Conservation (phyloP, 1,140 invertebrate species). For the Bicyclus anynana region DNA sequence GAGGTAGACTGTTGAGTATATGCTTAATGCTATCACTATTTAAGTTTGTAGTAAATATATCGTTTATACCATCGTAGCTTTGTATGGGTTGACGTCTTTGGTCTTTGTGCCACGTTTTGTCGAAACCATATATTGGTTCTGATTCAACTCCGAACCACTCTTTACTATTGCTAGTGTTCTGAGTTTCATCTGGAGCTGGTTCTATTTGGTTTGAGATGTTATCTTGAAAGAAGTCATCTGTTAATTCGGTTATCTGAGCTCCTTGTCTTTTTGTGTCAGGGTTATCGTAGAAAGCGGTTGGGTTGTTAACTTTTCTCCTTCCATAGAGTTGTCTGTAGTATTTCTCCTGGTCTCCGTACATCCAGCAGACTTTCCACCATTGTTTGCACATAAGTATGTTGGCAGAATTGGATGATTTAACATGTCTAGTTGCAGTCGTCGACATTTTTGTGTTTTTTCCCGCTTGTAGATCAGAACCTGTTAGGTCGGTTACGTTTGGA, state of each 20-base stretch:
- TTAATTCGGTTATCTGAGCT: conserved; percentile 71
- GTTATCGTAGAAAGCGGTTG: conserved; percentile 52
- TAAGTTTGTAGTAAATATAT: conserved; percentile 48
- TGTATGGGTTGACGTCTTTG: conserved; percentile 71
- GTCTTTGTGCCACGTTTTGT: conserved; percentile 64
- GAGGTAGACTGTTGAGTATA: conserved; percentile 63
- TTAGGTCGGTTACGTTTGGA: conserved; percentile 19
- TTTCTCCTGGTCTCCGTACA: conserved; percentile 90
- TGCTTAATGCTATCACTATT: conserved; percentile 54
- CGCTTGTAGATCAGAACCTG: conserved; percentile 11
- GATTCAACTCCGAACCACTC: conserved; percentile 59
- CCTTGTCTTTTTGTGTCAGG: conserved; percentile 57
- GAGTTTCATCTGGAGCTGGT: conserved; percentile 60
- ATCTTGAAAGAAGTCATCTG: conserved; percentile 71
- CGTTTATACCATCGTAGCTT: conserved; percentile 60
- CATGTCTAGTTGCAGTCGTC: conserved; percentile 70
- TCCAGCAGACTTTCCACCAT: conserved; percentile 93
- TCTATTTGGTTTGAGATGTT: conserved; percentile 46
- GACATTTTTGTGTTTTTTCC: conserved; percentile 58
- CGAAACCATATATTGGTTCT: conserved; percentile 63
- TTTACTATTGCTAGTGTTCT: conserved; percentile 24
- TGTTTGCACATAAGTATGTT: conserved; percentile 89
- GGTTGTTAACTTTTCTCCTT: conserved; percentile 76
- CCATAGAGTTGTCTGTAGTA: conserved; percentile 89
- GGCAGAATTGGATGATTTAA: conserved; percentile 76